phyloP scores from a whole-genome alignment of 2,113 vertebrate species.

The Dendropsophus ebraccatus region DNA sequence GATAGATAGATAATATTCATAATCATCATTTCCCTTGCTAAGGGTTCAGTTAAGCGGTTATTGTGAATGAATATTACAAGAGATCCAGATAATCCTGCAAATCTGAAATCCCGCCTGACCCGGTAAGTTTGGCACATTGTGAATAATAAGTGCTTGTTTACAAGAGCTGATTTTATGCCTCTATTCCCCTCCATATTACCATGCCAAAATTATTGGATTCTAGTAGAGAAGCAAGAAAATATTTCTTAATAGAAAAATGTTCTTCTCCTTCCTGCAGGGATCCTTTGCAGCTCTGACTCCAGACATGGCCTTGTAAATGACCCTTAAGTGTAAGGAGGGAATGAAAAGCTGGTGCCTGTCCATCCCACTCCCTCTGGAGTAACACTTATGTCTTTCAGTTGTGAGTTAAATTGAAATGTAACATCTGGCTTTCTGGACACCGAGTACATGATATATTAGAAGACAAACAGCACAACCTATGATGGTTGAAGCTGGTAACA shows the following conservation, averaged over 20 bases:
- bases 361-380: too few species aligned
- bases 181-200: not conserved
- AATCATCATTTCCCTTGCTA: too few species aligned
- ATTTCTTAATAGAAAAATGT: not conserved
- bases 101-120: not conserved
- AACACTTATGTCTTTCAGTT: too few species aligned
- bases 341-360: not conserved
- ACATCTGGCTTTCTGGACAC: too few species aligned
- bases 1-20: too few species aligned
- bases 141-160: not conserved
- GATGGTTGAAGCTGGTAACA: not conserved
- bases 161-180: not conserved
- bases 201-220: not conserved
- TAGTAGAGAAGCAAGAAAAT: not conserved
- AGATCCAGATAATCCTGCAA: not conserved
- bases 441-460: not conserved
- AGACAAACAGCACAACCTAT: not conserved
- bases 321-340: not conserved
- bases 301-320: not conserved
- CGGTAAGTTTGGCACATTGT: not conserved
- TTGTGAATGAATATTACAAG: too few species aligned
- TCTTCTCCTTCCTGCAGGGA: not conserved
- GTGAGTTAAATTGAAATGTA: too few species aligned
- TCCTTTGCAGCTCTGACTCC: not conserved
- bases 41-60: too few species aligned